A percentile compares a stretch with the other conserved stretches of the same genome.
These are phyloP conservation scores for Zhuqinia jingwanae DNA, from an alignment of 2,888 invertebrate species.

Conservation along the genomic window DNA sequence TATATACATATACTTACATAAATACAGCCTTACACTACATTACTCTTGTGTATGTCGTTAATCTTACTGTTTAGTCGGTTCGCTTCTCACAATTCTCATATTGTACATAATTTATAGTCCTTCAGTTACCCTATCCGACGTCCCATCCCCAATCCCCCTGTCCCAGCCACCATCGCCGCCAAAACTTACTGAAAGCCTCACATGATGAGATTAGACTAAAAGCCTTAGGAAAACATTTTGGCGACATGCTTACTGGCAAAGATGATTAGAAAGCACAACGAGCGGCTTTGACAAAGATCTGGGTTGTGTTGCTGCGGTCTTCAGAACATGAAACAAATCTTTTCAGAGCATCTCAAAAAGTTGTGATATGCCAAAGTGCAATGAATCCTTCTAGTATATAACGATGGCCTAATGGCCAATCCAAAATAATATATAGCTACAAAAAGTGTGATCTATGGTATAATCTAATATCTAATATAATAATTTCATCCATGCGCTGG, in stretches of 20 bases:
- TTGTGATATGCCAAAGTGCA: slow-evolving; percentile 45
- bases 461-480: background rate
- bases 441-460: background rate
- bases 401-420: background rate
- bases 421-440: background rate
- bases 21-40: background rate
- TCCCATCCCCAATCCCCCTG: background rate
- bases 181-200: too few relatives aligned
- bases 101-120: slow-evolving; percentile 9
- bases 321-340: slow-evolving; percentile 1
- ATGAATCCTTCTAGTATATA: slow-evolving; percentile 19
- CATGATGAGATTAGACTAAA: background rate
- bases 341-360: slow-evolving; percentile 21
- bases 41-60: background rate
- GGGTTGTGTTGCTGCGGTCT: slow-evolving; percentile 2
- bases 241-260: slow-evolving; percentile 56
- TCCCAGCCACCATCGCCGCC: background rate
- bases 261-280: slow-evolving; percentile 6
- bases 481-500: too few relatives aligned
- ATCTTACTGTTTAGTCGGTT: background rate
- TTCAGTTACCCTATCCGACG: background rate
- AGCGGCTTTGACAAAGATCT: background rate
- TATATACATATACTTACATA: background rate
- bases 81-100: slow-evolving; percentile 16
- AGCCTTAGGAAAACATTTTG: slow-evolving; percentile 29